Evolutionary conservation across 2,888 invertebrate genomes (phyloP).

Genomic region (Luperina nickerlii): DNA sequence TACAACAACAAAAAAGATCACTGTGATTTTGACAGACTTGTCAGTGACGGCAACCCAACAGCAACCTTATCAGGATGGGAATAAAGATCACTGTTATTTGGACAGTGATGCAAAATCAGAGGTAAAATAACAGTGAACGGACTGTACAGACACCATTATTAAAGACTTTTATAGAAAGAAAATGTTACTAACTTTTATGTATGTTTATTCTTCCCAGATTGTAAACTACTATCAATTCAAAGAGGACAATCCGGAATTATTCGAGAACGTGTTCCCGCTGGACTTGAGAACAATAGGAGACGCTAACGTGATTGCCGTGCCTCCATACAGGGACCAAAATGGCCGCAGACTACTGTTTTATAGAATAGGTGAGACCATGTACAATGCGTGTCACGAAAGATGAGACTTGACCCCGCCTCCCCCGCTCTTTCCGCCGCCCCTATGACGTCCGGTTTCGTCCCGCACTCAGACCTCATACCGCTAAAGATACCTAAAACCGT

Average conservation of each 20-base stretch:
- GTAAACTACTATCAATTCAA: slow-evolving; percentile 94
- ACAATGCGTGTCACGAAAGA: too few relatives aligned
- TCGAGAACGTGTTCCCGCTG: slow-evolving; percentile 92
- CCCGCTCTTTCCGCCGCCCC: too few relatives aligned
- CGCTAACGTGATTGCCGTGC: slow-evolving; percentile 92
- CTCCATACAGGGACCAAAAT: slow-evolving; percentile 94
- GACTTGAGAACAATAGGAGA: slow-evolving; percentile 92
- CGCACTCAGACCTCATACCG: too few relatives aligned
- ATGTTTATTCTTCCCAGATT: slow-evolving; percentile 87
- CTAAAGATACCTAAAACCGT: too few relatives aligned
- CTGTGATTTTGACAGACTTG: too few relatives aligned
- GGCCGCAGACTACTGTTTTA: slow-evolving; percentile 93
- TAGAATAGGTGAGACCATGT: slow-evolving; percentile 90
- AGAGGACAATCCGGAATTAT: slow-evolving; percentile 92
- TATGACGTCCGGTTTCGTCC: too few relatives aligned
- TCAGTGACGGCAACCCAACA: neutral
- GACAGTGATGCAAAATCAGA: neutral
- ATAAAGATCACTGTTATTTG: neutral
- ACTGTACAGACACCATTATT: neutral
- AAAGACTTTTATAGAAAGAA: neutral
- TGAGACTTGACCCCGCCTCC: too few relatives aligned
- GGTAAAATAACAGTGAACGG: neutral
- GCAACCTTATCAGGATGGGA: neutral
- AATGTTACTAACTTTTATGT: neutral
- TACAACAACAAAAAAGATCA: too few relatives aligned